Base-by-base conservation (phyloP, 2,113 vertebrate species). In the Miniopterus natalensis region DNA sequence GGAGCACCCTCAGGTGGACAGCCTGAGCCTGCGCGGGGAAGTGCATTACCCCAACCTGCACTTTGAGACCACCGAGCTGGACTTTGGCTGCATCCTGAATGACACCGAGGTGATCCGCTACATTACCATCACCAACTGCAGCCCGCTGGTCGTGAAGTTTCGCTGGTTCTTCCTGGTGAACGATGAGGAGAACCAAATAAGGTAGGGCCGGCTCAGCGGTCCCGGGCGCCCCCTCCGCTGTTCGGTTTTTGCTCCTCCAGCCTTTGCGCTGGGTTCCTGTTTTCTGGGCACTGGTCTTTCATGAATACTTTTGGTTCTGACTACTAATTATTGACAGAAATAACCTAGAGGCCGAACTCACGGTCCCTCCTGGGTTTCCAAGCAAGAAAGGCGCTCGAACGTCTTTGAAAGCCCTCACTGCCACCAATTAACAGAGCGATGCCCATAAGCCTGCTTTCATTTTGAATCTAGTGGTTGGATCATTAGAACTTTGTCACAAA, bases 81-180 rank as follows among this genome's bases (percentile, higher is more conserved):
- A 99, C 63, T 99, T 99, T 29, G 99, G 99, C 95, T 99, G 99
- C 65, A 98, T 99, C 57, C 90, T 99, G 42, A 99, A 99, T 5
- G 97, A 98, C 88, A 99, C 99, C 0, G 98, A 99, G 95, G 85
- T 81, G 47, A 96, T 97, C 2, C 97, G 74, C 86, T 95, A 97
- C 0, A 1, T 99, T 29, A 80, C 90, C 1, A 98, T 99, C 90
- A 99, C 98, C 86, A 99, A 99, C 98, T 98, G 95, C 98, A 99
- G 99, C 96, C 98, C 98, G 0, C 77, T 99, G 57, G 86, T 98
- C 0, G 98, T 99, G n/a, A 96, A 87, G 74, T 99, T 99, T 96
- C 95, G 1, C 75, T 99, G 99, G 99, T 96, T 95, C 15, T 99
- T 99, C 93, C 96, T 98, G 40, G 75, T 80, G 0, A 96, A 98